A percentile compares a stretch with the other conserved stretches of the same genome.
These are phyloP conservation scores for Sorex araneus DNA, from an alignment of 2,113 vertebrate species.

Conservation along the genomic window DNA sequence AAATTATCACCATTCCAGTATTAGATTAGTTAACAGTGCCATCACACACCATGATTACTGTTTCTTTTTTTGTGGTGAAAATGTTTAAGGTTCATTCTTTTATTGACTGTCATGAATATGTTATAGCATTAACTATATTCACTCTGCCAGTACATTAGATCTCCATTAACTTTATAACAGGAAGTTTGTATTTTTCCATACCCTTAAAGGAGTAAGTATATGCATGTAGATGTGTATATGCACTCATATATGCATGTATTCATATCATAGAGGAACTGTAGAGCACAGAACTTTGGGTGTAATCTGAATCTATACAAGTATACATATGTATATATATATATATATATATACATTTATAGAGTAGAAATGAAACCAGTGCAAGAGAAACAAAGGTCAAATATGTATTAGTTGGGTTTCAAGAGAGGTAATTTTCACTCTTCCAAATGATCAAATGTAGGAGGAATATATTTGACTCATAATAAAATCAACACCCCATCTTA, in stretches of 20 bases:
- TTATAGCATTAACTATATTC: neutral
- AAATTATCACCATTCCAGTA: neutral
- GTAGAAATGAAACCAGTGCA: neutral
- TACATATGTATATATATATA: too few relatives aligned
- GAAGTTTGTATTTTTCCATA: neutral
- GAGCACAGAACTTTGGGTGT: neutral
- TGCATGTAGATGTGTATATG: neutral
- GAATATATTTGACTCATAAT: neutral
- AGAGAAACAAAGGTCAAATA: neutral
- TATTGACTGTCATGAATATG: neutral
- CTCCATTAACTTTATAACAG: neutral
- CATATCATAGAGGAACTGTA: neutral
- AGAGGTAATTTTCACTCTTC: neutral
- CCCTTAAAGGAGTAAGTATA: neutral
- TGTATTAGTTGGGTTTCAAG: neutral
- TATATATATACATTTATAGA: neutral
- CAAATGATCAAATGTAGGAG: neutral
- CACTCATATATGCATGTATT: neutral
- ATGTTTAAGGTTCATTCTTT: neutral
- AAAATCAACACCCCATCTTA: neutral
- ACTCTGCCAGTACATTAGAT: neutral
- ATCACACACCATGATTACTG: neutral
- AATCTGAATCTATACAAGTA: neutral
- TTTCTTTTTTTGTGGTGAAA: conserved; percentile 14
- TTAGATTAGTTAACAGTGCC: neutral